These are phyloP conservation scores for Drosophila diplacantha DNA, from an alignment of 2,888 invertebrate genomes.

Conservation along the genomic window DNA sequence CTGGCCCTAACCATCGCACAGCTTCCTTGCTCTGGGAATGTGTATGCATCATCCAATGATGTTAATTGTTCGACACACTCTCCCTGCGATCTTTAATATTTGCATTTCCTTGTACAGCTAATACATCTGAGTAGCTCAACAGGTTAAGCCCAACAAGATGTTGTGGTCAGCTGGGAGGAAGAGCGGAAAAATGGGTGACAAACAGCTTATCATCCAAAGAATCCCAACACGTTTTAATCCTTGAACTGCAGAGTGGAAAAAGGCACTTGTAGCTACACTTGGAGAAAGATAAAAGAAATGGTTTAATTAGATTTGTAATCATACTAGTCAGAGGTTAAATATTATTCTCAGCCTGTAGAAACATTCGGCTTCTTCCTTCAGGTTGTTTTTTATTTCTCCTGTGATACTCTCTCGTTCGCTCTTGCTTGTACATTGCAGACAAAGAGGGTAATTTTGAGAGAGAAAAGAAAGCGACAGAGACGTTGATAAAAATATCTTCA, in stretches of 20 bases:
- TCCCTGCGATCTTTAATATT: slow-evolving; percentile 57
- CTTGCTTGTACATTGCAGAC: not conserved
- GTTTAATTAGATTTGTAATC: not conserved
- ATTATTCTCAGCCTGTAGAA: too few species aligned
- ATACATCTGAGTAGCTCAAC: slow-evolving; percentile 26
- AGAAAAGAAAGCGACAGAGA: too few species aligned
- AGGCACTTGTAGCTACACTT: slow-evolving; percentile 6
- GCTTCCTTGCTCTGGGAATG: slow-evolving; percentile 16
- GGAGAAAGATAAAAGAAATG: not conserved
- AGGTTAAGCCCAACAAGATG: slow-evolving; percentile 33
- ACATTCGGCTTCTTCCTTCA: too few species aligned
- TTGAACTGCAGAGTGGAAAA: slow-evolving; percentile 37
- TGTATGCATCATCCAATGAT: slow-evolving; percentile 27
- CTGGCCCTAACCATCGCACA: not conserved
- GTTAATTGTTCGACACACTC: slow-evolving; percentile 60
- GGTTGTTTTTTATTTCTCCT: too few species aligned
- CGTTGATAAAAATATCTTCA: too few species aligned
- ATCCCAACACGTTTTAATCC: slow-evolving; percentile 32
- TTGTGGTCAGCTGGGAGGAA: slow-evolving; percentile 1
- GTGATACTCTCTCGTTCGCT: not conserved
- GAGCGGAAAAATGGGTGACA: not conserved
- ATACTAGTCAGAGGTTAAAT: too few species aligned
- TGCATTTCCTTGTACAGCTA: slow-evolving; percentile 38
- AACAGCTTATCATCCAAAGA: slow-evolving; percentile 7
- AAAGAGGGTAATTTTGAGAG: too few species aligned